These are phyloP conservation scores for Temnothorax ravouxi DNA, from an alignment of 2,888 invertebrate species.

Conservation along the genomic window DNA sequence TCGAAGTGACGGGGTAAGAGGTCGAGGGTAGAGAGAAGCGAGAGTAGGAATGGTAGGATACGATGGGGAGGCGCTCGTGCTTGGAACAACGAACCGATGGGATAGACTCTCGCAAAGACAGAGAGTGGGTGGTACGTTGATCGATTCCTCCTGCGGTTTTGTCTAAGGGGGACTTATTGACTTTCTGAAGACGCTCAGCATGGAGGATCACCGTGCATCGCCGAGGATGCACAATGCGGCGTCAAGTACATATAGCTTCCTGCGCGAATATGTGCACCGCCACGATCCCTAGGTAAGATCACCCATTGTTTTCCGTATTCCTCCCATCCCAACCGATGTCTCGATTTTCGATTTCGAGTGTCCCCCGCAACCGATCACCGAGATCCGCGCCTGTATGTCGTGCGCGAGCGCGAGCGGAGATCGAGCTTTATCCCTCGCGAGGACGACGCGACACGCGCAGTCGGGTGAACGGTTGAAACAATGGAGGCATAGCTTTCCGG, in stretches of 20 bases:
- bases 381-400: slow-evolving; percentile 31
- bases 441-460: slow-evolving; percentile 18
- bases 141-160: slow-evolving; percentile 57
- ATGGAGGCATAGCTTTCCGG: slow-evolving; percentile 1
- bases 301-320: slow-evolving; percentile 34
- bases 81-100: slow-evolving; percentile 57
- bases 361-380: slow-evolving; percentile 18
- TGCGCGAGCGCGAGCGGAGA: neutral
- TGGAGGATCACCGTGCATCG: slow-evolving; percentile 36
- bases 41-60: slow-evolving; percentile 21
- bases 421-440: slow-evolving; percentile 27
- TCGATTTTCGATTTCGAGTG: slow-evolving; percentile 43
- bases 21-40: neutral
- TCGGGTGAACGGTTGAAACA: slow-evolving; percentile 14
- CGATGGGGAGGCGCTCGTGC: slow-evolving; percentile 36
- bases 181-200: slow-evolving; percentile 46
- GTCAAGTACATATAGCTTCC: slow-evolving; percentile 35
- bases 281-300: slow-evolving; percentile 21
- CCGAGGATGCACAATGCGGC: slow-evolving; percentile 31
- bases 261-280: slow-evolving; percentile 35
- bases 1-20: neutral
- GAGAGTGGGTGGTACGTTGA: slow-evolving; percentile 58
- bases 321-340: slow-evolving; percentile 5
- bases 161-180: slow-evolving; percentile 52
- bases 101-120: slow-evolving; percentile 58